Evolutionary conservation across 2,797 vertebrate species (phyloP), one percentile per base, ranked within the genome.

Genomic region (Lutra lutra): DNA sequence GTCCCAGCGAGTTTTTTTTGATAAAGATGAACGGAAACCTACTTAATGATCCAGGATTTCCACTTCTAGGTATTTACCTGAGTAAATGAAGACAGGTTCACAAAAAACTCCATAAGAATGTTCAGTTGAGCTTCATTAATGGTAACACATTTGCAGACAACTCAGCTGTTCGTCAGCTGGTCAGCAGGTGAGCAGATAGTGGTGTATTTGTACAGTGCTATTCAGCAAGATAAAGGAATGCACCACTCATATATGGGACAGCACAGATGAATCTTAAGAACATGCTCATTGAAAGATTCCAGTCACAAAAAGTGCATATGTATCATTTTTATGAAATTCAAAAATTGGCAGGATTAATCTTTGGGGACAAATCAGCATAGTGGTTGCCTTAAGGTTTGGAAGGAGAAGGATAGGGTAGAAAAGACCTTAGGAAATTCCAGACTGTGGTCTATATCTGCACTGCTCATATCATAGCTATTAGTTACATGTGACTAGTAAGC

Each of bases 301-400:
- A 43, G 25, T 86, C 29, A 72, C 35, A 56, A 77, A 86, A 75
- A 60, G 21, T 87, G 25, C 27, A 15, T 48, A 58, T 48, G 7
- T 93, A 51, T 2, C 21, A 80, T 82, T 86, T 88, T 85, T 86
- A 58, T 94, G 83, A 92, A 95, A 85, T 66, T 95, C 27, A 43
- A 64, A 3, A 77, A 66, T 48, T 66, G 86, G 10, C 8, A 75
- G 46, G 91, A 75, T 25, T 87, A 58, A 82, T 62, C 4, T 64
- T 2, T n/a, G 43, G 21, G 10, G 5, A 27, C 51, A 89, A 89
- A 23, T 95, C 54, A 68, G 51, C 79, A 54, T 51, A 72, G 46
- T 77, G 23, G 18, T 68, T 77, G 32, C 89, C 7, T 35, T 88
- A n/a, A 35, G 62, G 12, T 38, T 38, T 6, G 21, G 13, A 27